phyloP scores from a whole-genome alignment of 1,140 invertebrate genomes.

The Cotesia vestalis region DNA sequence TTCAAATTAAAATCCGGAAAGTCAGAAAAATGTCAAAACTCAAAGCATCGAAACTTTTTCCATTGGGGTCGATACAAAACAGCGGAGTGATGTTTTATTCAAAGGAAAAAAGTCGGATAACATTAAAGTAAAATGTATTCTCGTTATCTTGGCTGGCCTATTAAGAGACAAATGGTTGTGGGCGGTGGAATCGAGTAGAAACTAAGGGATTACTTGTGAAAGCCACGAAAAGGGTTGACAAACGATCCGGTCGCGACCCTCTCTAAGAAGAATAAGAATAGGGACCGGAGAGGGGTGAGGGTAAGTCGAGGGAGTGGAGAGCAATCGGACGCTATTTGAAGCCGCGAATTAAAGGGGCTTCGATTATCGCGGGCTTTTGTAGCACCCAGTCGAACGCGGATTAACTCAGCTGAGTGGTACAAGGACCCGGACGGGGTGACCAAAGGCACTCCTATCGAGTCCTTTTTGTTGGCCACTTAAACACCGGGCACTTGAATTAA shows the following conservation, averaged over 20 bases:
- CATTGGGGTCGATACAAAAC: too few relatives aligned
- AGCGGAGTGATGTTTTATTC: background rate
- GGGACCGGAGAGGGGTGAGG: background rate
- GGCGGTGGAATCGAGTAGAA: constrained; percentile 3
- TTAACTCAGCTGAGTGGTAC: background rate
- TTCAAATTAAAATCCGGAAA: too few relatives aligned
- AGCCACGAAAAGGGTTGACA: constrained; percentile 19
- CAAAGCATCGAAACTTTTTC: too few relatives aligned
- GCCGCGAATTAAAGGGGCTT: constrained; percentile 9
- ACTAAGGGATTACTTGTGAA: constrained; percentile 20
- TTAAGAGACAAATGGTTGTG: constrained; percentile 3
- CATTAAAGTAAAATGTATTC: constrained; percentile 5
- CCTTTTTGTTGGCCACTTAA: constrained; percentile 14
- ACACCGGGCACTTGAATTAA: background rate
- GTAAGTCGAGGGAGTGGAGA: background rate
- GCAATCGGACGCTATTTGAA: background rate
- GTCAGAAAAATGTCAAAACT: too few relatives aligned
- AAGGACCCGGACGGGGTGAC: background rate
- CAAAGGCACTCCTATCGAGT: background rate
- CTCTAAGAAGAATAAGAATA: background rate
- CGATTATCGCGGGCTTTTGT: constrained; percentile 12
- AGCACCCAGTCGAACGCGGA: constrained; percentile 9
- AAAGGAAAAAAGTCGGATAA: background rate
- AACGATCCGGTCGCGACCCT: constrained; percentile 6
- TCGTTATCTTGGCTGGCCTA: background rate